phyloP scores from a whole-genome alignment of 2,797 vertebrate genomes.

The Chelonia mydas region DNA sequence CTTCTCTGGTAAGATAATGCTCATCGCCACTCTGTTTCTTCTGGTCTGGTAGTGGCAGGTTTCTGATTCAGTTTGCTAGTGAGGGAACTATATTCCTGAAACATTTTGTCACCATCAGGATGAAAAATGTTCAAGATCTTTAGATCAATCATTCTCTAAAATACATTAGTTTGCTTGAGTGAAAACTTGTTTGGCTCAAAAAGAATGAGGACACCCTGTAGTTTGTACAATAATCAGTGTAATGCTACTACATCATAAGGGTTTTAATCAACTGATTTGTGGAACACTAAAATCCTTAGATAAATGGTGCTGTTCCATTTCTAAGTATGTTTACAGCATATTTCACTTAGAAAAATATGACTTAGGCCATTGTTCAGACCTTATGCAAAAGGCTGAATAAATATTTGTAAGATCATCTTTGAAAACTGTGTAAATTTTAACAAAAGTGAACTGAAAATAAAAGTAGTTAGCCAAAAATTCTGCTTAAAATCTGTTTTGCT shows the following conservation, averaged over 20 bases:
- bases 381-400: neutral
- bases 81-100: slow-evolving; percentile 9
- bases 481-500: neutral
- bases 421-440: neutral
- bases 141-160: slow-evolving; percentile 56
- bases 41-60: neutral
- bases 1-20: slow-evolving; percentile 37
- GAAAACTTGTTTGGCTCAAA: slow-evolving; percentile 33
- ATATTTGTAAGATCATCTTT: neutral
- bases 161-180: slow-evolving; percentile 12
- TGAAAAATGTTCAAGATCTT: slow-evolving; percentile 34
- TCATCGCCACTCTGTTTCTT: slow-evolving; percentile 41
- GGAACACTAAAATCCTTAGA: accelerated
- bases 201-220: slow-evolving; percentile 2
- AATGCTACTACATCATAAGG: neutral
- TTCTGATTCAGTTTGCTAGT: slow-evolving; percentile 36
- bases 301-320: neutral
- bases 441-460: neutral
- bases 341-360: neutral
- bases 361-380: neutral
- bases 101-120: slow-evolving; percentile 57
- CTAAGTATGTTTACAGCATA: neutral
- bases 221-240: slow-evolving; percentile 28
- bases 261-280: neutral
- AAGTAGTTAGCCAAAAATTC: neutral